Base-by-base conservation (phyloP, 2,113 vertebrate species). In the Tetrax tetrax region DNA sequence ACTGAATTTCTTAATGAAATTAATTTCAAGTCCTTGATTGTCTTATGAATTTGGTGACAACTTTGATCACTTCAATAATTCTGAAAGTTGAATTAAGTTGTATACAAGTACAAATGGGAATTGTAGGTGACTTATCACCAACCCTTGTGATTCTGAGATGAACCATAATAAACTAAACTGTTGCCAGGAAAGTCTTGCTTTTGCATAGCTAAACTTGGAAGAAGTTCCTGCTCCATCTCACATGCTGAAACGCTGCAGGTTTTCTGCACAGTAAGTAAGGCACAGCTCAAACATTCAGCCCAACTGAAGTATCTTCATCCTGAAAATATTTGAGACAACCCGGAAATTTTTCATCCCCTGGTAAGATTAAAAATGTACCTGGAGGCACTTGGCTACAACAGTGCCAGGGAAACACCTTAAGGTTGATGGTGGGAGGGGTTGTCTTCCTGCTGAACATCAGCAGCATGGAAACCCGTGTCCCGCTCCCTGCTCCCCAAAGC, bases 351-450 rank as follows among this genome's bases (percentile, higher is more conserved):
- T 77, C 72, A 87, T 60, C 45, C 17, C 59, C 23, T 20, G 2
- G 8, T 7, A 13, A 72, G 33, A 70, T 14, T 70, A 51, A 74
- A 79, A 57, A 27, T 57, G 14, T 24, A 59, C 53, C 28, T 54
- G n/a, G n/a, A 83, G 17, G 1, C 7, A 75, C 43, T 0, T 11
- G 37, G 41, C 28, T 74, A 14, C 15, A 78, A 7, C 4, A 47
- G 14, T 12, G 7, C 1, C 0, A 56, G 0, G 1, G 19, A 60
- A 93, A 28, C 41, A 35, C 19, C 31, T 77, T 24, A 37, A 65
- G 71, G 45, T 14, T 53, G 54, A 53, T n/a, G 17, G 31, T 18
- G 23, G 12, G 6, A 33, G 38, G 4, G 3, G 4, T 7, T 76
- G 27, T 50, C 35, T 59, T 85, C 48, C n/a, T 20, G 27, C 0